Evolutionary conservation across 2,113 vertebrate genomes (phyloP).

Genomic region (Orthonyx spaldingii): DNA sequence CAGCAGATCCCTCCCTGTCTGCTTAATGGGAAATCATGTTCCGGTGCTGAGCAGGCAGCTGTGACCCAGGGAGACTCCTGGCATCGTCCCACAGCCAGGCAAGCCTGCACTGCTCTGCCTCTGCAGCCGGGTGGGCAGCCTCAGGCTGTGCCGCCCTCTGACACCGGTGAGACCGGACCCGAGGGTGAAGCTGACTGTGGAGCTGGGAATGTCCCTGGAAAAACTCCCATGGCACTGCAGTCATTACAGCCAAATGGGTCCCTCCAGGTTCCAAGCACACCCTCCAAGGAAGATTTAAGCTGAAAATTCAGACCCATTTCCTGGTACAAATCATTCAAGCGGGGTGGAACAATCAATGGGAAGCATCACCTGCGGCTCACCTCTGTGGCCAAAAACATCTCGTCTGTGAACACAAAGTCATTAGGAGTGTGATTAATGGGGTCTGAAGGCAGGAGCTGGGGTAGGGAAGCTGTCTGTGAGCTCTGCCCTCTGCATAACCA

Average conservation of each 20-base stretch:
- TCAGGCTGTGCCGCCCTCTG: not conserved
- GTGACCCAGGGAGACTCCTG: not conserved
- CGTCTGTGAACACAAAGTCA: not conserved
- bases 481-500: not conserved
- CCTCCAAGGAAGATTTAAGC: not conserved
- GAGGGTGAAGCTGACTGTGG: not conserved
- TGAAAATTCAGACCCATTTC: not conserved
- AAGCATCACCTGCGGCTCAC: not conserved
- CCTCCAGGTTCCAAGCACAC: not conserved
- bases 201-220: not conserved
- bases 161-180: fast-evolving
- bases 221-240: not conserved
- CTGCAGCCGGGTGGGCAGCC: not conserved
- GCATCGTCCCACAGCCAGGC: not conserved
- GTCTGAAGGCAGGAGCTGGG: not conserved
- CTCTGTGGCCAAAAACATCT: not conserved
- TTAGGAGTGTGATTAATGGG: not conserved
- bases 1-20: not conserved
- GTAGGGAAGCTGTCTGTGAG: not conserved
- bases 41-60: not conserved
- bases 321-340: not conserved
- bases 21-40: not conserved
- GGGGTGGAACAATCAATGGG: not conserved
- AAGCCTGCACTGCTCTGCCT: fast-evolving
- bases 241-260: not conserved